Evolutionary conservation across 2,888 invertebrate species (phyloP).

Genomic region (Serrognathus titanus): DNA sequence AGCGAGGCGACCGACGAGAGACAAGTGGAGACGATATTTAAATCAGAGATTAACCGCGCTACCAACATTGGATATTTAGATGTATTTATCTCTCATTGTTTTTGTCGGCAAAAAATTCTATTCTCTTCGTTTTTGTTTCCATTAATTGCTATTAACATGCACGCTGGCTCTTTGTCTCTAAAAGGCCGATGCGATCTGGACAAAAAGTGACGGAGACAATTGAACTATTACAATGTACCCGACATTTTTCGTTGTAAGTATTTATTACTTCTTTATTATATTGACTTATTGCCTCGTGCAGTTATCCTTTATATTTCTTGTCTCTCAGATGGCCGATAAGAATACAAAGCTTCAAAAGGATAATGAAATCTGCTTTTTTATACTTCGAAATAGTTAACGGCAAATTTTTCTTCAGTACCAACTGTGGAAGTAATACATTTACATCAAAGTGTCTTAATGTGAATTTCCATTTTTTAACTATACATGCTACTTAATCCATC

Average conservation of each 20-base stretch:
- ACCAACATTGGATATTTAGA: slow-evolving; percentile 37
- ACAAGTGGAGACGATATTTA: slow-evolving; percentile 26
- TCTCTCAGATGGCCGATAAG: background rate
- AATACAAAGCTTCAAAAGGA: background rate
- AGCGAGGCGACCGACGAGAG: slow-evolving; percentile 15
- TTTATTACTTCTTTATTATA: slow-evolving; percentile 1
- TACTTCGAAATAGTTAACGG: background rate
- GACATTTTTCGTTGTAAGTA: background rate
- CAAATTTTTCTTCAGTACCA: background rate
- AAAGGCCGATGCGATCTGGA: slow-evolving; percentile 14
- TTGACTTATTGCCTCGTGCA: background rate
- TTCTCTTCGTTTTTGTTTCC: slow-evolving; percentile 35
- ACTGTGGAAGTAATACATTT: no score
- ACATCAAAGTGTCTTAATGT: no score
- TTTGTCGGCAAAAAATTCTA: slow-evolving; percentile 32
- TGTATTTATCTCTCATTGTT: slow-evolving; percentile 41
- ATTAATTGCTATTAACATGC: slow-evolving; percentile 41
- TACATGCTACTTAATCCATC: no score
- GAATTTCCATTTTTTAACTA: no score
- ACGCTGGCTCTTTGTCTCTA: slow-evolving; percentile 23
- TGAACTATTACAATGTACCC: background rate
- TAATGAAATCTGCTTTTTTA: background rate
- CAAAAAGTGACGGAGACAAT: background rate
- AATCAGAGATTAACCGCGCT: slow-evolving; percentile 25
- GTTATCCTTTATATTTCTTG: background rate